phyloP scores from a whole-genome alignment of 2,797 vertebrate species.

The Novumbra hubbsi region DNA sequence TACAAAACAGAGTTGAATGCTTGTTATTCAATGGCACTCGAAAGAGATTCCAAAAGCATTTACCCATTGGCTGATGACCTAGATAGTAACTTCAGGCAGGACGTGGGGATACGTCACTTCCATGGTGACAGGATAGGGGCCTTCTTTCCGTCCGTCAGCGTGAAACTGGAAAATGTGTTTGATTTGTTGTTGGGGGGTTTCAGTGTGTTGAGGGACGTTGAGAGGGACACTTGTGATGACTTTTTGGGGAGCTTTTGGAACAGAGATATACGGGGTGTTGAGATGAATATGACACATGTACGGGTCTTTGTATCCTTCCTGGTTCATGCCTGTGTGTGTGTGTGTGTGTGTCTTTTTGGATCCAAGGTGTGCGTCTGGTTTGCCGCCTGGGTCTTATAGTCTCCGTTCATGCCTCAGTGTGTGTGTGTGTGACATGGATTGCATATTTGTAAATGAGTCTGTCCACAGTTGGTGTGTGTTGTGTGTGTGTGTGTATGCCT shows the following conservation, averaged over 20 bases:
- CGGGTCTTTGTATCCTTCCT: constrained; percentile 28
- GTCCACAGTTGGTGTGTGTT: constrained; percentile 4
- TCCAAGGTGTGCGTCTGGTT: neutral
- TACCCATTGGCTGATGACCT: constrained; percentile 70
- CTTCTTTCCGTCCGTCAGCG: constrained; percentile 76
- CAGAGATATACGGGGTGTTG: constrained; percentile 67
- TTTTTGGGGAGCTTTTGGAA: constrained; percentile 57
- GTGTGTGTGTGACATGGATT: neutral
- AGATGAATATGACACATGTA: constrained; percentile 59
- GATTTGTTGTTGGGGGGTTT: constrained; percentile 57
- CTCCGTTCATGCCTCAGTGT: neutral
- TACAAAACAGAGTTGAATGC: constrained; percentile 54
- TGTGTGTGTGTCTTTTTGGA: neutral
- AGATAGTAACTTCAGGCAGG: constrained; percentile 81
- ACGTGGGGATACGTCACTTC: constrained; percentile 77
- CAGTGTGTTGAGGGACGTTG: constrained; percentile 43
- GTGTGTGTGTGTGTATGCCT: constrained; percentile 7
- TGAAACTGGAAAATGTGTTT: constrained; percentile 77
- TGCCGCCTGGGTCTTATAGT: neutral
- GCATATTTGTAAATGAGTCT: constrained; percentile 10
- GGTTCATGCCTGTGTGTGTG: neutral
- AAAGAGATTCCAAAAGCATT: constrained; percentile 66
- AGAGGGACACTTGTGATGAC: constrained; percentile 44
- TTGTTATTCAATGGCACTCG: constrained; percentile 54
- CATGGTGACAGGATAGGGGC: constrained; percentile 74